Evolutionary conservation across 2,113 vertebrate species (phyloP).

Genomic region (Pomatostomus ruficeps): DNA sequence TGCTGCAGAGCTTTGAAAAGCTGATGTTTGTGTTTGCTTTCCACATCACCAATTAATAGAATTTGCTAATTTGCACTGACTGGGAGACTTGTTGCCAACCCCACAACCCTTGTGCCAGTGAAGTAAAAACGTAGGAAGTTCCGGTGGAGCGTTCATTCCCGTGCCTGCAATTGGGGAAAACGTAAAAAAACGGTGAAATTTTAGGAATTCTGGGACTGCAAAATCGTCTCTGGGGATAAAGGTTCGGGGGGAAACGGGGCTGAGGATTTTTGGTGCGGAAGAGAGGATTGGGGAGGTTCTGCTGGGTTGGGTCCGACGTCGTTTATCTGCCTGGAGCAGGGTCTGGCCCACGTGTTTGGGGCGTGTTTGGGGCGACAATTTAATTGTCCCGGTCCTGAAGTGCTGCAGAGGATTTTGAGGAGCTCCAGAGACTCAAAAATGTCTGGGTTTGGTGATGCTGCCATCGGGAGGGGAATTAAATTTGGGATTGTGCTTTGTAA

Average conservation of each 20-base stretch:
- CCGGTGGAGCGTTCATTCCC: not conserved
- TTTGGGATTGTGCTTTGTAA: accelerated
- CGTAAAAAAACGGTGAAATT: accelerated
- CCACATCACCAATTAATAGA: not conserved
- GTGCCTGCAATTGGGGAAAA: not conserved
- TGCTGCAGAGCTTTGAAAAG: not conserved
- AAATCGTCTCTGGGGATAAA: not conserved
- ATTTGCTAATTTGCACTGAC: slow-evolving; percentile 30
- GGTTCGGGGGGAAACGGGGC: accelerated
- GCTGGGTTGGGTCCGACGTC: not conserved
- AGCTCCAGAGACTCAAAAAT: not conserved
- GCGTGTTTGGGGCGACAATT: not conserved
- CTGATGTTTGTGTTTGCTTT: not conserved
- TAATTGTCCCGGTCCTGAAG: not conserved
- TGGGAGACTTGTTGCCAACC: not conserved
- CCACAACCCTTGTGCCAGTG: accelerated
- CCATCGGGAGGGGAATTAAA: not conserved
- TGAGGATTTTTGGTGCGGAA: not conserved
- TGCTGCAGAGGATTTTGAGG: not conserved
- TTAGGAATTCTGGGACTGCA: not conserved
- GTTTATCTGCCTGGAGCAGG: not conserved
- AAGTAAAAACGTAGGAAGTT: accelerated
- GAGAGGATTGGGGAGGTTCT: not conserved
- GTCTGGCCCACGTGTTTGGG: not conserved
- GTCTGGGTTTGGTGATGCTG: accelerated